Conservation (phyloP, 2,113 vertebrate species). For the Aramus guarauna region DNA sequence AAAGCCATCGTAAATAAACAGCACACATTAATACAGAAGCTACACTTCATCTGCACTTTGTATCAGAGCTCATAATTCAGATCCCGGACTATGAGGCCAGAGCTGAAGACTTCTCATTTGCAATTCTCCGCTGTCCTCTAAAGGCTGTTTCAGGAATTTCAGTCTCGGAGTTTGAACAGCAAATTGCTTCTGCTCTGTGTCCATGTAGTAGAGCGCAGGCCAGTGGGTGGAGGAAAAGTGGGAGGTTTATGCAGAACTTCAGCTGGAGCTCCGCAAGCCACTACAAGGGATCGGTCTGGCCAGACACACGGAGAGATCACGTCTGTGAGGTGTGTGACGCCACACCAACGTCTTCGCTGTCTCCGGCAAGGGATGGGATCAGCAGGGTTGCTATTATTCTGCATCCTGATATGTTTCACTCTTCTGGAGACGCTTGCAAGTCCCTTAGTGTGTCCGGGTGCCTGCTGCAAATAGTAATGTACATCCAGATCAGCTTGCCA, state of each 20-base stretch:
- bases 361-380: not conserved
- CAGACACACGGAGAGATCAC: fast-evolving
- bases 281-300: not conserved
- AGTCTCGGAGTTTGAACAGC: not conserved
- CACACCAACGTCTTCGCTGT: not conserved
- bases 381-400: not conserved
- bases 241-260: not conserved
- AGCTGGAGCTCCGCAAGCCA: not conserved
- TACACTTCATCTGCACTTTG: not conserved
- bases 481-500: not conserved
- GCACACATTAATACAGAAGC: not conserved
- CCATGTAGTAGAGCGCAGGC: fast-evolving
- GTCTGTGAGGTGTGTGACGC: fast-evolving
- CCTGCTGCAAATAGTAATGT: fast-evolving
- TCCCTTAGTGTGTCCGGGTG: fast-evolving
- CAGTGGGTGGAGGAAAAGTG: fast-evolving
- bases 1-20: not conserved
- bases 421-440: not conserved
- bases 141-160: slow-evolving; percentile 56
- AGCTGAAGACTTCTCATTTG: not conserved
- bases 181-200: not conserved
- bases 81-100: fast-evolving
- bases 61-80: not conserved
- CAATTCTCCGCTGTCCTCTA: slow-evolving; percentile 58
- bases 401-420: too few species aligned